Evolutionary conservation across 2,113 vertebrate species (phyloP).

Genomic region (Dicentrarchus labrax): DNA sequence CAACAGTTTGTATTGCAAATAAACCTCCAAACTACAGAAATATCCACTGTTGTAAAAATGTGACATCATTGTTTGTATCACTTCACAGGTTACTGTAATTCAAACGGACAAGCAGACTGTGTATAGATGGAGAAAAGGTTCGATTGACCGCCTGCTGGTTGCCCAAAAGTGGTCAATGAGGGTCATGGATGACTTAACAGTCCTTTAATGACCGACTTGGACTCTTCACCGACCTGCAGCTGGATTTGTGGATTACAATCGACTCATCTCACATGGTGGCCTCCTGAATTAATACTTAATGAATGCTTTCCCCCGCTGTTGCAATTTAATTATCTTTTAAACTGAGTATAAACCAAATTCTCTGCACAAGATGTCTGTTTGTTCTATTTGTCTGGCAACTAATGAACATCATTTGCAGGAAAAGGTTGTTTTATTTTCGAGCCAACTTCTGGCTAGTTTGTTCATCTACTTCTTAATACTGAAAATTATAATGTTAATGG

Average conservation of each 20-base stretch:
- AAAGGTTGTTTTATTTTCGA: constrained; percentile 3
- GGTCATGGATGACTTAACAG: constrained; percentile 6
- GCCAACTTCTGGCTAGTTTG: constrained; percentile 9
- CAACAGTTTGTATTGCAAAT: background rate
- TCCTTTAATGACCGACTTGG: background rate
- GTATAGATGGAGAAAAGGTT: background rate
- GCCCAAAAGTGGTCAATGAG: background rate
- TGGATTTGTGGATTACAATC: constrained; percentile 15
- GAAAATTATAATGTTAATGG: constrained; percentile 5
- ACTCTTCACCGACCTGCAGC: background rate
- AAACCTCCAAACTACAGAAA: background rate
- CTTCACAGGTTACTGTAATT: background rate
- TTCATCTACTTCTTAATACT: background rate
- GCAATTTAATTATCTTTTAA: constrained; percentile 19
- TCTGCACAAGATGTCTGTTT: constrained; percentile 27
- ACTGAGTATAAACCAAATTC: constrained; percentile 11
- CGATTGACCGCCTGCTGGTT: background rate
- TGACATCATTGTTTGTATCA: background rate
- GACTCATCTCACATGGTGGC: background rate
- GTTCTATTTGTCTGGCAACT: constrained; percentile 17
- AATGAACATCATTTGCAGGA: constrained; percentile 17
- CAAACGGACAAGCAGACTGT: background rate
- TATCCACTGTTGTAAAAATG: background rate
- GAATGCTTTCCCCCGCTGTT: constrained; percentile 20
- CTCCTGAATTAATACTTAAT: constrained; percentile 28